phyloP scores from a whole-genome alignment of 1,140 invertebrate genomes.

The Marisa cornuarietis region DNA sequence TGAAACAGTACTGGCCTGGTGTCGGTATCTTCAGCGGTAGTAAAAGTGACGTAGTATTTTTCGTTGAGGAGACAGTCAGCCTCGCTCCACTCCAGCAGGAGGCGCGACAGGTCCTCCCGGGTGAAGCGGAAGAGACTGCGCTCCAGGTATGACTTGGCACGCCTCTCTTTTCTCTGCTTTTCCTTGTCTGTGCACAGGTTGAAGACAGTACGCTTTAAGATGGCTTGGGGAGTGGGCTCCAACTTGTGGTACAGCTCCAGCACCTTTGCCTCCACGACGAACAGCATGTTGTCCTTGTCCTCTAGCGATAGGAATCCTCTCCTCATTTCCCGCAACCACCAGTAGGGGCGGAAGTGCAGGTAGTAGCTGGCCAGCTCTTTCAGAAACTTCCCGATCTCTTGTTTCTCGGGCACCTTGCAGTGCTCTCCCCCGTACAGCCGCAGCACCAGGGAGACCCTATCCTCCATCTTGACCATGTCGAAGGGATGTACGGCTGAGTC shows the following conservation, averaged over 20 bases:
- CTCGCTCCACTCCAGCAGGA: slow-evolving; percentile 12
- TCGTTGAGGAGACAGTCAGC: slow-evolving; percentile 17
- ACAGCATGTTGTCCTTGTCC: not conserved
- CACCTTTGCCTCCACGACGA: slow-evolving; percentile 2
- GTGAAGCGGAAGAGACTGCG: no score
- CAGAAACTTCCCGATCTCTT: slow-evolving; percentile 8
- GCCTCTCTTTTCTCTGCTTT: no score
- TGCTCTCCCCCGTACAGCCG: slow-evolving; percentile 10
- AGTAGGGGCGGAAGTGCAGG: slow-evolving; percentile 17
- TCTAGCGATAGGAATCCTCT: not conserved
- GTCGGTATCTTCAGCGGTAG: not conserved
- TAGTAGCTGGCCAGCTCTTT: slow-evolving; percentile 17
- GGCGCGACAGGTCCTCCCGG: not conserved
- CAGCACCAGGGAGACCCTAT: not conserved
- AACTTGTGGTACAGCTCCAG: slow-evolving; percentile 14
- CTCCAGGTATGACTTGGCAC: no score
- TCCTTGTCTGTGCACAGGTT: no score
- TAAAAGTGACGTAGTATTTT: slow-evolving; percentile 12
- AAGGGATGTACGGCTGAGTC: not conserved
- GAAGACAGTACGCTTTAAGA: not conserved
- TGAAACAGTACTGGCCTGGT: no score
- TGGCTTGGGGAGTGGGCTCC: not conserved
- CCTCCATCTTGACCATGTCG: not conserved
- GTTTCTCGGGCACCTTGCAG: slow-evolving; percentile 5
- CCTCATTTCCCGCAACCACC: slow-evolving; percentile 18